Conservation (phyloP, 2,797 vertebrate species). For the Sebastes trivittatus region DNA sequence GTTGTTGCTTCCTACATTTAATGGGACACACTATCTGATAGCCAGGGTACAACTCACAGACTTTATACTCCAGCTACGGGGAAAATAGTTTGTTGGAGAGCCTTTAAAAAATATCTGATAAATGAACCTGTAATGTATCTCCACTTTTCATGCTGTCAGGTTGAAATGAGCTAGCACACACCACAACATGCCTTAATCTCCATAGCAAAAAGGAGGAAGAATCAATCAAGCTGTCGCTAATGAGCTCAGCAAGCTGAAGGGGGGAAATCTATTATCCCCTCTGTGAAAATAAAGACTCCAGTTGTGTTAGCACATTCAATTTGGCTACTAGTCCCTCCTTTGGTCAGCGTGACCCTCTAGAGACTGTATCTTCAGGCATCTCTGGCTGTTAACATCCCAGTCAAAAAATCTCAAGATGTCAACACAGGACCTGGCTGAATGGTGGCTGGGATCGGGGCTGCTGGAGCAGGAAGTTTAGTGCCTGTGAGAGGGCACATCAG, state of each 20-base stretch:
- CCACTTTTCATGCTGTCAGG: slow-evolving; percentile 38
- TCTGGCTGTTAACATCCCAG: slow-evolving; percentile 3
- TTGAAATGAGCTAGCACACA: slow-evolving; percentile 32
- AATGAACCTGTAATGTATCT: slow-evolving; percentile 22
- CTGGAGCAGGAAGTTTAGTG: slow-evolving; percentile 48
- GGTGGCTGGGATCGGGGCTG: slow-evolving; percentile 31
- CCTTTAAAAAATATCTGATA: neutral
- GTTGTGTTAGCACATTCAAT: slow-evolving; percentile 19
- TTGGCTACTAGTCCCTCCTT: slow-evolving; percentile 11
- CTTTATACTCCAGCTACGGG: neutral
- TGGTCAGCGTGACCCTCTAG: slow-evolving; percentile 17
- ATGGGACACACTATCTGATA: neutral
- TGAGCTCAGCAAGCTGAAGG: slow-evolving; percentile 49
- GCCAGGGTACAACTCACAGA: neutral
- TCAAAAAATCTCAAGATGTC: slow-evolving; percentile 41
- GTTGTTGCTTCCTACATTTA: neutral
- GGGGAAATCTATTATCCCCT: slow-evolving; percentile 36
- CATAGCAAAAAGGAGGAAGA: neutral
- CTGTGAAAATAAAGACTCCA: slow-evolving; percentile 39
- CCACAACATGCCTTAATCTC: slow-evolving; percentile 45
- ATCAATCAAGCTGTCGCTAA: slow-evolving; percentile 61
- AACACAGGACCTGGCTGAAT: slow-evolving; percentile 37
- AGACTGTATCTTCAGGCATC: slow-evolving; percentile 16
- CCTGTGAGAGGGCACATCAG: slow-evolving; percentile 61
- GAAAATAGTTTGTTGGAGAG: neutral